Percentiles rank a stretch among this genome's conserved stretches.
Conservation (phyloP, 2,113 vertebrate genomes). For the Phoxinus phoxinus region DNA sequence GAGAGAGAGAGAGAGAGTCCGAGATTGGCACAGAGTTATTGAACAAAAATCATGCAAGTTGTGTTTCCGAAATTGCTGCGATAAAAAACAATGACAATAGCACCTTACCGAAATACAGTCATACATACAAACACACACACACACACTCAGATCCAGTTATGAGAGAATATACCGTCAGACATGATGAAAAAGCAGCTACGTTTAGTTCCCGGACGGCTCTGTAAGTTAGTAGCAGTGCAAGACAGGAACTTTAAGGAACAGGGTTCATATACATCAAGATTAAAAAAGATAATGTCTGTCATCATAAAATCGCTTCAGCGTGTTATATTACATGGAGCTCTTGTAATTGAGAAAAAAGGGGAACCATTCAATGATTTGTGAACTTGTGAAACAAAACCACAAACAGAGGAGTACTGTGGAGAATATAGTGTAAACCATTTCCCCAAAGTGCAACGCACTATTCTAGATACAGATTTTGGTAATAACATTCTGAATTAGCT, state of each 20-base stretch:
- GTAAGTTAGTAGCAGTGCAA: slow-evolving; percentile 24
- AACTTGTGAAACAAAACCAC: slow-evolving; percentile 15
- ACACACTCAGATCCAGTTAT: slow-evolving; percentile 4
- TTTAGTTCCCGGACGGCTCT: background rate
- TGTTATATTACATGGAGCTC: slow-evolving; percentile 7
- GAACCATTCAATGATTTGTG: background rate
- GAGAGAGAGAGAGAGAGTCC: background rate
- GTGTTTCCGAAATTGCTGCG: background rate
- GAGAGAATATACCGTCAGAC: slow-evolving; percentile 17
- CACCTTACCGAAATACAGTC: slow-evolving; percentile 24
- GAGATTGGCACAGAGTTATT: slow-evolving; percentile 21
- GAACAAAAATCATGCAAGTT: slow-evolving; percentile 43
- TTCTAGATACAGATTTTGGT: slow-evolving; percentile 13
- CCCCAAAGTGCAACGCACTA: slow-evolving; percentile 12
- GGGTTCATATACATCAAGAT: slow-evolving; percentile 35
- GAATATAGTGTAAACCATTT: slow-evolving; percentile 8
- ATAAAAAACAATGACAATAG: slow-evolving; percentile 23
- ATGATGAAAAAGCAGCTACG: slow-evolving; percentile 20
- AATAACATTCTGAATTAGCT: background rate
- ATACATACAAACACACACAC: slow-evolving; percentile 23
- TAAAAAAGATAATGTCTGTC: slow-evolving; percentile 4
- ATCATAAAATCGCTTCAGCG: background rate
- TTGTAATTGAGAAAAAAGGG: background rate
- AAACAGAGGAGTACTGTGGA: background rate
- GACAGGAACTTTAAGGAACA: slow-evolving; percentile 46